Base-by-base conservation (phyloP, 37 sponge, comb jelly and placozoan genomes). In the Ianthella basta region DNA sequence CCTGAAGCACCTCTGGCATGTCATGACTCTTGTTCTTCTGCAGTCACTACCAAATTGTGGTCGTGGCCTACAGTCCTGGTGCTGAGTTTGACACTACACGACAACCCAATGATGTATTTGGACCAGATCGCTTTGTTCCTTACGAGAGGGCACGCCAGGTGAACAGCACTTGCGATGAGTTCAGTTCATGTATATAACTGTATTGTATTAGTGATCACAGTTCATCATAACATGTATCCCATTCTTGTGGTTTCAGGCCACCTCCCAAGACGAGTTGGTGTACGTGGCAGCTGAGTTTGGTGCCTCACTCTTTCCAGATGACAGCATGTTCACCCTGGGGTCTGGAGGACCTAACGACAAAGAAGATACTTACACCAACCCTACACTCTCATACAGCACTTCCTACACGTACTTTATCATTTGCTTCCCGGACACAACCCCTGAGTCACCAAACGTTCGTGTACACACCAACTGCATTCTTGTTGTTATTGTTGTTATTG, bases 1-100 rank as follows among this genome's bases (percentile, higher is more conserved):
- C 50, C 50, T 44, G 50, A 44, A 44, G 50, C 50, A 44, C 50
- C 50, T 44, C 50, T 44, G 3, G 50, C 8, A 8, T 44, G 50
- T 44, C 6, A 3, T 44, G 3, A 8, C 50, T 44, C 50, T 44
- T 44, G 50, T 8, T 44, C 50, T 44, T 44, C 33, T 61, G 83
- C 83, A 92, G 89, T 59, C 92, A 92, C 82, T 92, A 88, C 35
- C 92, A 92, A 35, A 85, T 88, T 21, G 68, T 88, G 0, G 89
- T 74, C n/a, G 83, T 92, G n/a, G 5, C 70, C 70, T 34, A 34
- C 34, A 32, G 35, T 32, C 70, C 70, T n/a, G 70, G 34, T 30
- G 35, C 12, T 18, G 8, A 4, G 33, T 69, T 69, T 35, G 70
- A 69, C 70, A 1, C 4, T 15, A 32, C 35, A 5, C 1, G 33